phyloP scores from a whole-genome alignment of 2,888 invertebrate species.

The Agrochola circellaris region DNA sequence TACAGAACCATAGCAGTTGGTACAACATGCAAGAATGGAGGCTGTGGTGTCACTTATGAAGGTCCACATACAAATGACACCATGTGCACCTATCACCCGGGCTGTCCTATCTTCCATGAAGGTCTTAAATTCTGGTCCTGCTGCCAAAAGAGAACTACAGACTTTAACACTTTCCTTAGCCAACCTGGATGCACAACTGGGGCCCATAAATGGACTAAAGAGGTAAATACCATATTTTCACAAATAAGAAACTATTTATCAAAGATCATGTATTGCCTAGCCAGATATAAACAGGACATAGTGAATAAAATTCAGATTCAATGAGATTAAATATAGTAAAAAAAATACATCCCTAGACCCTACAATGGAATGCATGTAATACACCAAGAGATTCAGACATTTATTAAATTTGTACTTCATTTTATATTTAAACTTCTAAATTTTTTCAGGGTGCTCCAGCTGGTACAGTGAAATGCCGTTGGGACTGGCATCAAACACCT shows the following conservation, averaged over 20 bases:
- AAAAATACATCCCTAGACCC: neutral
- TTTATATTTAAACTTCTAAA: neutral
- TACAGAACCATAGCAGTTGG: slow-evolving; percentile 92
- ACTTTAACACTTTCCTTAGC: slow-evolving; percentile 97
- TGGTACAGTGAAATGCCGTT: slow-evolving; percentile 93
- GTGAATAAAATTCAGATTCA: neutral
- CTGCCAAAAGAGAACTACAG: slow-evolving; percentile 97
- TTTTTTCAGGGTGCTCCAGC: slow-evolving; percentile 88
- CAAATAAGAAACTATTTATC: neutral
- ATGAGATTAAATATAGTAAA: too few species aligned
- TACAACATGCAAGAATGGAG: slow-evolving; percentile 96
- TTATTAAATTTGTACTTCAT: neutral
- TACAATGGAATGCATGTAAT: neutral
- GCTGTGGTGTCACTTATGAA: slow-evolving; percentile 93
- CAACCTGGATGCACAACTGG: slow-evolving; percentile 97
- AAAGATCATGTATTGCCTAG: neutral
- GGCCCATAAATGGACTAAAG: slow-evolving; percentile 96
- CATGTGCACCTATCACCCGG: slow-evolving; percentile 95
- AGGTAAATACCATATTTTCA: slow-evolving; percentile 79
- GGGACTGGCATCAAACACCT: slow-evolving; percentile 99
- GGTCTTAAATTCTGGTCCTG: slow-evolving; percentile 99
- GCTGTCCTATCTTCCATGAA: slow-evolving; percentile 98
- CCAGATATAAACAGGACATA: neutral
- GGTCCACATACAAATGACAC: slow-evolving; percentile 91
- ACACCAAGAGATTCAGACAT: neutral